phyloP scores from a whole-genome alignment of 2,888 invertebrate species.

The Synergus laeviventris region DNA sequence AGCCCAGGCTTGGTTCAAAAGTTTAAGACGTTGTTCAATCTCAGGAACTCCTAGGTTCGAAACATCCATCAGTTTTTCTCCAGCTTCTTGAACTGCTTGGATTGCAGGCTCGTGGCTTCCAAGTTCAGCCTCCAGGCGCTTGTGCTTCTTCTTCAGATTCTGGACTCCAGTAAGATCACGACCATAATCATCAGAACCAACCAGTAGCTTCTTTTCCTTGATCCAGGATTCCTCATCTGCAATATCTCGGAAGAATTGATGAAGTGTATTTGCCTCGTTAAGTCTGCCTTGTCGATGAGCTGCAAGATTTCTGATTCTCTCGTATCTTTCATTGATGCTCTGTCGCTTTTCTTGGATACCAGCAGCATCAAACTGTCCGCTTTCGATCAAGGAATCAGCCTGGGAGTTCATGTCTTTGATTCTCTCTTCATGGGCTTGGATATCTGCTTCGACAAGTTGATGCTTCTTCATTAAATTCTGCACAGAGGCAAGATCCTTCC shows the following conservation, averaged over 20 bases:
- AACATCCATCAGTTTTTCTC: slow-evolving; percentile 95
- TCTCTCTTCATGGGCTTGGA: slow-evolving; percentile 96
- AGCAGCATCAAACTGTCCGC: slow-evolving; percentile 98
- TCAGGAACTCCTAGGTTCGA: slow-evolving; percentile 94
- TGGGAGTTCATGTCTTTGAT: slow-evolving; percentile 96
- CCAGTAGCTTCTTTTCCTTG: slow-evolving; percentile 98
- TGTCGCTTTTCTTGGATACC: slow-evolving; percentile 96
- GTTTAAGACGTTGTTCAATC: slow-evolving; percentile 90
- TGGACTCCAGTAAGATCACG: slow-evolving; percentile 98
- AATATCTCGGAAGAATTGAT: slow-evolving; percentile 99
- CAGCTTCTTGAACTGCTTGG: slow-evolving; percentile 93
- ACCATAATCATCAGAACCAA: slow-evolving; percentile 98
- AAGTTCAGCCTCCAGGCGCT: slow-evolving; percentile 97
- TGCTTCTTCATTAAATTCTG: slow-evolving; percentile 99
- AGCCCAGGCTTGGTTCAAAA: slow-evolving; percentile 94
- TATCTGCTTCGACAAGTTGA: slow-evolving; percentile 98
- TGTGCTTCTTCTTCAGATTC: slow-evolving; percentile 98
- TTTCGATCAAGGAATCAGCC: slow-evolving; percentile 96
- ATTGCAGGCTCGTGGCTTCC: slow-evolving; percentile 98
- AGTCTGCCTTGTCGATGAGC: slow-evolving; percentile 94
- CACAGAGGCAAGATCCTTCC: slow-evolving; percentile 98
- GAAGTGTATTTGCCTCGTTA: slow-evolving; percentile 97
- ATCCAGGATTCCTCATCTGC: slow-evolving; percentile 99
- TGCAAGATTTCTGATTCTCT: slow-evolving; percentile 93
- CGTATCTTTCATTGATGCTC: slow-evolving; percentile 97